Evolutionary conservation across 2,113 vertebrate species (phyloP), one percentile per base, ranked within the genome.

Genomic region (Uria lomvia): DNA sequence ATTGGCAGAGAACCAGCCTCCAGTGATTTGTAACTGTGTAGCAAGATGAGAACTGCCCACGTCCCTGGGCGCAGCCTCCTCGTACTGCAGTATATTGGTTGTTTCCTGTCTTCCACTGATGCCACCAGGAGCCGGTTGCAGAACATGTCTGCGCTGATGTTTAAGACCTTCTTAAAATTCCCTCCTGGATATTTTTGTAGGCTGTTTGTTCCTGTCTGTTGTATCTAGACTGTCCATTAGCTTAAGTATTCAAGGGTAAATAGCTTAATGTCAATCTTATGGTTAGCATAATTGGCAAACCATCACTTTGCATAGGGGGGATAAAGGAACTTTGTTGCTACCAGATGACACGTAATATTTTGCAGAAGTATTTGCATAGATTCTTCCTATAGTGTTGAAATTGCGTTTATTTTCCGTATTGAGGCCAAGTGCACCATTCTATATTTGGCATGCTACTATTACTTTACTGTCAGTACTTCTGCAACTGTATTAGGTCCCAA

Each of bases 11-110:
- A 81, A 10, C 38, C n/a, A 63, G 4, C n/a, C 52, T 71, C 23
- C 42, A 32, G 66, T 63, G 47, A 59, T 66, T 67, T 62, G 24
- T 71, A 86, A 18, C 21, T 74, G 10, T 19, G 29, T 63, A 59
- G 70, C 55, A 67, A 53, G 29, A 12, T 32, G 47, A 79, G 40
- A 86, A 14, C 26, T 60, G 43, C 52, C 7, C 10, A 8, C 38
- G 32, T 85, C 18, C 23, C 15, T 0, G 1, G 18, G 1, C 16
- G 21, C 49, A 79, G 40, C 38, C 15, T 47, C 6, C 38, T 80
- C 36, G 45, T 72, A 30, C 6, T 68, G 18, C 36, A 7, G 2
- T 50, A 6, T 11, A 6, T 20, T n/a, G 21, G 9, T 76, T 56
- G 7, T 42, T 90, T 83, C 36, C 65, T 50, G 27, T 59, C 60